Base-by-base conservation (phyloP, 2,113 vertebrate genomes). In the Lagenorhynchus albirostris region DNA sequence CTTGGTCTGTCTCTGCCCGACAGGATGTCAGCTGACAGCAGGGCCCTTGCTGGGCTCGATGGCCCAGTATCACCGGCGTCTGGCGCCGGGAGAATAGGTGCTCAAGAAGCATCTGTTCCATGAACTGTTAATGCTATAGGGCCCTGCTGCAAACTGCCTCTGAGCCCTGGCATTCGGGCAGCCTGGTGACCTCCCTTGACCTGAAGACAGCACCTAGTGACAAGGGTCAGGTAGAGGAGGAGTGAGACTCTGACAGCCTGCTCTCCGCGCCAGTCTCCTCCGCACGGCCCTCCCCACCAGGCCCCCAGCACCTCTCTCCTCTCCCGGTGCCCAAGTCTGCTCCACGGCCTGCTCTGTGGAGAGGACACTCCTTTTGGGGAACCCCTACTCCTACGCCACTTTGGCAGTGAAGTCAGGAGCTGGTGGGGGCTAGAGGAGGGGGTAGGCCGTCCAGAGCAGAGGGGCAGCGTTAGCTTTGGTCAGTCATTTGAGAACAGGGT, bases 261-360 rank as follows among this genome's bases (percentile, higher is more conserved):
- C 44, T 1, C 41, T 74, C 11, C 14, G 41, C 14, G 60, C 68
- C n/a, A 3, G 1, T 55, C 25, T 70, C 31, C 38, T 26, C 38
- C 2, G 26, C 20, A 4, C 1, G 0, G 8, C 25, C 38, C 15
- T 20, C 41, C 41, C 38, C 2, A 4, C 11, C 3, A 5, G 70
- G 8, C 50, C 73, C 33, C 29, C n/a, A 33, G 25, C 25, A n/a
- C 76, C 26, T 33, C 41, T 58, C 53, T 17, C 18, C 73, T n/a
- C 53, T 25, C 44, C 70, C n/a, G 4, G 2, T 1, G 65, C 65
- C n/a, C 3, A 87, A 65, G 82, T 53, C 38, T 11, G 58, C 29
- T 47, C 55, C 11, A 0, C 12, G 63, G 36, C 36, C 62, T 44
- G 71, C 63, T 50, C 10, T 3, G 38, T 60, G 23, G 53, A 63